Conservation (phyloP, 1,140 invertebrate species). For the Charaxes varanes region DNA sequence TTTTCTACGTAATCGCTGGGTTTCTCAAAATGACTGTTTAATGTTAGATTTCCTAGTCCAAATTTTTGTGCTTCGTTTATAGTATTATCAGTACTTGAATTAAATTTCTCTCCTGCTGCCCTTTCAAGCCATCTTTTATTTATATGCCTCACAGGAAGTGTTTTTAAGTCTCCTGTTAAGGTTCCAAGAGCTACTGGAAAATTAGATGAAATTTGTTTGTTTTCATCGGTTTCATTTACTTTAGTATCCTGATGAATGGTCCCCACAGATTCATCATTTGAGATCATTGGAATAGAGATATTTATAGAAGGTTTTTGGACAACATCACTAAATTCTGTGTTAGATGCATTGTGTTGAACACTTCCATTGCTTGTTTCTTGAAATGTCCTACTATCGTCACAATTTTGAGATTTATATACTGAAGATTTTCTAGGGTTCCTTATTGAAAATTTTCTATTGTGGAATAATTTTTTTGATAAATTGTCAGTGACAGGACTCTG, state of each 20-base stretch:
- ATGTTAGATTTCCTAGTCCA: conserved; percentile 57
- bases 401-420: conserved; percentile 31
- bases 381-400: neutral
- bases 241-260: too few relatives aligned
- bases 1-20: conserved; percentile 77
- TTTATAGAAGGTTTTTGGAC: too few relatives aligned
- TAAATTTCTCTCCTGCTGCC: conserved; percentile 17
- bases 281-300: too few relatives aligned
- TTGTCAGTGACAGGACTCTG: conserved; percentile 50
- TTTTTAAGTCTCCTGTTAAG: conserved; percentile 5
- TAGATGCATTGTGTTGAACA: neutral
- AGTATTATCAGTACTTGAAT: conserved; percentile 9
- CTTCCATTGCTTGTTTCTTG: neutral
- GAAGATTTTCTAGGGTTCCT: conserved; percentile 84
- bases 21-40: conserved; percentile 38
- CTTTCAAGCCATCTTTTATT: conserved; percentile 75
- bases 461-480: conserved; percentile 83
- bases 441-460: conserved; percentile 79
- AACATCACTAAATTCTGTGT: neutral
- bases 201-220: neutral
- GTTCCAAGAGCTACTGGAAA: neutral
- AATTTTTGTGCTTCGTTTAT: conserved; percentile 30
- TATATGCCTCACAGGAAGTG: conserved; percentile 49
- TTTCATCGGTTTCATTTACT: too few relatives aligned
- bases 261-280: too few relatives aligned